Base-by-base conservation (phyloP, 2,888 invertebrate species). In the Lasioglossum marginatum region DNA sequence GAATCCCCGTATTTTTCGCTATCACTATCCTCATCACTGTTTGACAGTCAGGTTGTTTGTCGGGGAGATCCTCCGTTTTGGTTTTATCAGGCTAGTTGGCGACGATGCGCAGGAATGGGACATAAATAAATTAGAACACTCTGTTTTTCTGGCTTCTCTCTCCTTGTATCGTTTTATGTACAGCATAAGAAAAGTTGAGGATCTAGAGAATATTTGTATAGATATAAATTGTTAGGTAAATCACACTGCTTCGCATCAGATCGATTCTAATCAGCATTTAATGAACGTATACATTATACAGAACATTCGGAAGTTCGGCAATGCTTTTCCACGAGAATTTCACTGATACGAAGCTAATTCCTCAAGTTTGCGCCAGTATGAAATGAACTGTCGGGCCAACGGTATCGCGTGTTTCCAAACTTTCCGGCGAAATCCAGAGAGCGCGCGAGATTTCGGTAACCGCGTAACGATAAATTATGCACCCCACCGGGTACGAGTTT, bases 1-100 rank as follows among this genome's bases (percentile, higher is more conserved):
- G 45, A 34, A 43, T 37, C 23, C 23, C n/a, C 34, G 73, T 72
- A 73, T 52, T 52, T 73, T 73, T 73, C 73, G 23, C 31, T 52
- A 73, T 73, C 52, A 34, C 34, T 31, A 19, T 31, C 31, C 72
- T 72, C 31, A 45, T 48, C 72, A 16, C 4, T 6, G 40, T 45
- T 71, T 71, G 45, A 27, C 71, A n/a, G 16, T 45, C 27, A 1
- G 27, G 43, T 19, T 71, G 43, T 71, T 71, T 71, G 71, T 43
- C 71, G 27, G 27, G 27, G 8, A 27, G 5, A n/a, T 45, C 27
- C 45, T 43, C 43, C 43, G 43, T 16, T 2, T 16, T 2, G 27
- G 16, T 43, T 45, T 71, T 71, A 43, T 14, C 14, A 6, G 23
- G 14, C 14, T n/a, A n/a, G n/a, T 70, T 4, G 40, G 40, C 37